Percentiles rank a stretch among this genome's conserved stretches.
These are phyloP conservation scores for Frankliniella fusca DNA, from an alignment of 2,888 invertebrate species.

Conservation along the genomic window DNA sequence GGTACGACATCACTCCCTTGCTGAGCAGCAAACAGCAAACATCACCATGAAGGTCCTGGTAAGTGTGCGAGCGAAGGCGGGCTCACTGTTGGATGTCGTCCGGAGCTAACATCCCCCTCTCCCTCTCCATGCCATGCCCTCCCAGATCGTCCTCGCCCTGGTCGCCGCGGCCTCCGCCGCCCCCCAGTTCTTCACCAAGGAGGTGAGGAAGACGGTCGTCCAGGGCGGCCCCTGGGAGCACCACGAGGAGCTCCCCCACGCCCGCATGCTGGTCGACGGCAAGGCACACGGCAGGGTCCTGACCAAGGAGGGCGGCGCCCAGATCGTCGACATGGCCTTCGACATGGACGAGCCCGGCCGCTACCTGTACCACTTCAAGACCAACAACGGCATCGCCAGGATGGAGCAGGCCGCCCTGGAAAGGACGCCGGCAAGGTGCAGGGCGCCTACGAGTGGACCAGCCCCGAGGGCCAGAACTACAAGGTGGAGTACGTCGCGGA, in stretches of 20 bases:
- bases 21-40: background rate
- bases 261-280: background rate
- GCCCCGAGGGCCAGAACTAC: background rate
- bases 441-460: background rate
- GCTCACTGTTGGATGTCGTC: too few relatives aligned
- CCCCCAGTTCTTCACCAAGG: background rate
- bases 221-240: background rate
- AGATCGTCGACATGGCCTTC: background rate
- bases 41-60: background rate
- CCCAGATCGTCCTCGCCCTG: background rate
- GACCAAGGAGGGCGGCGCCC: background rate
- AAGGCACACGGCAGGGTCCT: background rate
- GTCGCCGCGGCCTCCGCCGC: background rate
- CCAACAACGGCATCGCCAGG: background rate
- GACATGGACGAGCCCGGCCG: background rate
- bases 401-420: background rate
- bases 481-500: background rate
- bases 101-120: too few relatives aligned
- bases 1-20: background rate
- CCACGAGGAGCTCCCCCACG: background rate
- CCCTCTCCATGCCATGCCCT: too few relatives aligned
- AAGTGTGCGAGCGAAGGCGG: background rate
- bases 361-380: background rate
- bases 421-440: conserved; percentile 1
- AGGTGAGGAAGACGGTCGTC: background rate